Conservation (phyloP, 2,888 invertebrate genomes). For the Syritta pipiens region DNA sequence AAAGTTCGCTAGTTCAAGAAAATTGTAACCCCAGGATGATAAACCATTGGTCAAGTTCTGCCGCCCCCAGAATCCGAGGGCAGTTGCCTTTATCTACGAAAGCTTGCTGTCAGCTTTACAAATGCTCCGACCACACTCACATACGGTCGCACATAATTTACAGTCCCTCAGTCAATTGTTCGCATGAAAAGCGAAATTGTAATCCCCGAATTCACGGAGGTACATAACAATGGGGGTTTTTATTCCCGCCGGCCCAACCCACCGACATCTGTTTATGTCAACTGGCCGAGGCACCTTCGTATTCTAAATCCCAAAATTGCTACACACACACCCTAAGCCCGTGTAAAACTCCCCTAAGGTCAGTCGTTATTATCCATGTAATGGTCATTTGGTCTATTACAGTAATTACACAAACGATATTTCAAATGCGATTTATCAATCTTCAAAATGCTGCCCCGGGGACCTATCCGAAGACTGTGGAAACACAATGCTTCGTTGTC, state of each 20-base stretch:
- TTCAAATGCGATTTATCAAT: constrained; percentile 43
- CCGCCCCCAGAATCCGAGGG: too few relatives aligned
- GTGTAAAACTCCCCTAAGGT: constrained; percentile 18
- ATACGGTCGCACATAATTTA: too few relatives aligned
- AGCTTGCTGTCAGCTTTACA: too few relatives aligned
- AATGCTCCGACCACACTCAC: too few relatives aligned
- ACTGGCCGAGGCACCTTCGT: not conserved
- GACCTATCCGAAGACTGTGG: constrained; percentile 16
- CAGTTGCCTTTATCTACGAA: too few relatives aligned
- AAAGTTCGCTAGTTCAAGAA: too few relatives aligned
- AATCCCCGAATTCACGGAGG: not conserved
- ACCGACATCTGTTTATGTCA: too few relatives aligned
- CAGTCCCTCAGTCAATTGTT: constrained; percentile 4
- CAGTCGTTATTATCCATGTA: constrained; percentile 30
- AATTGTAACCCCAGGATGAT: too few relatives aligned
- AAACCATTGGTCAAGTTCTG: too few relatives aligned
- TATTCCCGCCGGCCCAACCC: too few relatives aligned
- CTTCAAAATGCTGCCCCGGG: constrained; percentile 32
- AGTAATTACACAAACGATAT: constrained; percentile 49
- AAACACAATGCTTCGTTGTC: not conserved
- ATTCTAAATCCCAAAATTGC: not conserved
- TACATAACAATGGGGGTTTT: not conserved
- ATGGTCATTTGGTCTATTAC: constrained; percentile 39
- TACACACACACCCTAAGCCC: not conserved
- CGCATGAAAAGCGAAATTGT: too few relatives aligned